phyloP scores from a whole-genome alignment of 2,113 vertebrate species.

The Turnix velox region DNA sequence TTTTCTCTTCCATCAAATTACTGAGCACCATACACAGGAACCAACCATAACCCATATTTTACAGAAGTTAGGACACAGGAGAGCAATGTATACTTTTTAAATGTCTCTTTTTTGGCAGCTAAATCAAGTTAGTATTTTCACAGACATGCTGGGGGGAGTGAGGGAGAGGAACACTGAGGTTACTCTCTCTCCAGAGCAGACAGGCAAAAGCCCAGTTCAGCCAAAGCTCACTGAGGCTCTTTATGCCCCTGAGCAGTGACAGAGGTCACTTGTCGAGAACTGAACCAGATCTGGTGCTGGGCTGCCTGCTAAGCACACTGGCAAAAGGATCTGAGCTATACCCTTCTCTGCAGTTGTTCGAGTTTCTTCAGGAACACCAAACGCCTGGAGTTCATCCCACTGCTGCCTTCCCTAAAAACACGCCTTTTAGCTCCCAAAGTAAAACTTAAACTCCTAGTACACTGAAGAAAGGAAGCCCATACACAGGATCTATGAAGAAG shows the following conservation, averaged over 20 bases:
- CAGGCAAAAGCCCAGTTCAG: constrained; percentile 49
- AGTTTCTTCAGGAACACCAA: constrained; percentile 2
- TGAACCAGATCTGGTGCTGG: constrained; percentile 19
- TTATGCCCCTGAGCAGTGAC: constrained; percentile 26
- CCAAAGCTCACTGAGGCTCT: constrained; percentile 60
- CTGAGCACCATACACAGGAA: not conserved
- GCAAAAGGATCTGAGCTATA: constrained; percentile 25
- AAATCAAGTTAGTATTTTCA: constrained; percentile 36
- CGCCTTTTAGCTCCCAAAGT: not conserved
- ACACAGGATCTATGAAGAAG: not conserved
- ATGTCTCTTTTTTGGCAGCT: constrained; percentile 46
- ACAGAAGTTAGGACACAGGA: constrained; percentile 26
- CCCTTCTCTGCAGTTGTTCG: not conserved
- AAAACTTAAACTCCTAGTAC: not conserved
- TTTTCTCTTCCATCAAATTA: constrained; percentile 36
- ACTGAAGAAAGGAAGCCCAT: not conserved
- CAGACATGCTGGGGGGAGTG: not conserved
- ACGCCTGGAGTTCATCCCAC: constrained; percentile 13
- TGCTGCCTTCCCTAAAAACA: not conserved
- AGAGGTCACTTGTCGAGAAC: constrained; percentile 57
- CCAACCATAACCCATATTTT: not conserved
- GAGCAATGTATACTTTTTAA: constrained; percentile 46
- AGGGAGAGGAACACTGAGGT: constrained; percentile 35
- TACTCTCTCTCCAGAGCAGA: constrained; percentile 36
- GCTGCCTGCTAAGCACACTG: not conserved